phyloP scores from a whole-genome alignment of 1,140 invertebrate species.

The Nebria ingens region DNA sequence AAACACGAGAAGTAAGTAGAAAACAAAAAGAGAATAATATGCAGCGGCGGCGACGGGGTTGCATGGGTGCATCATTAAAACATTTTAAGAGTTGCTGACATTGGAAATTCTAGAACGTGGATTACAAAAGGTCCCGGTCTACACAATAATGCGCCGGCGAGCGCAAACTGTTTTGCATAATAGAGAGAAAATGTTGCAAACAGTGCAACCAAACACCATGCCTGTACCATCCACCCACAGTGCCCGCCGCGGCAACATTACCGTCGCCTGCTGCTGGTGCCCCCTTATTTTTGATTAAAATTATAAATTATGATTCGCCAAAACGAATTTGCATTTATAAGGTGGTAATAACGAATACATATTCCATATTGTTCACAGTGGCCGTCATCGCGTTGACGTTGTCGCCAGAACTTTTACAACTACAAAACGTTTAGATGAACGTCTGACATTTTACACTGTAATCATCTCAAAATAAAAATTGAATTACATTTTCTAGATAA shows the following conservation, averaged over 20 bases:
- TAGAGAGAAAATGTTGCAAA: slow-evolving; percentile 18
- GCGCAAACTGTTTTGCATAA: slow-evolving; percentile 16
- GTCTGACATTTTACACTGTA: no score
- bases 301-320: slow-evolving; percentile 4
- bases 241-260: background rate
- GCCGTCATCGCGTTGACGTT: no score
- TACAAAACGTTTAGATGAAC: no score
- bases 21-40: no score
- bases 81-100: slow-evolving; percentile 1
- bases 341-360: background rate
- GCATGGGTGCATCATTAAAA: slow-evolving; percentile 1
- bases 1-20: no score
- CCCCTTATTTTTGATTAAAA: slow-evolving; percentile 7
- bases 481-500: no score
- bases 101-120: background rate
- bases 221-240: no score
- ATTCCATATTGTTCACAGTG: background rate
- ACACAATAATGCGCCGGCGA: slow-evolving; percentile 3
- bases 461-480: no score
- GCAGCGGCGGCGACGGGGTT: no score
- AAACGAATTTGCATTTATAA: slow-evolving; percentile 1
- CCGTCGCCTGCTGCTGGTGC: background rate
- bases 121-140: background rate
- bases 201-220: background rate
- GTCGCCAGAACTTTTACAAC: no score